Evolutionary conservation across 2,888 invertebrate genomes (phyloP).

Genomic region (Scrobipalpa atriplicella): DNA sequence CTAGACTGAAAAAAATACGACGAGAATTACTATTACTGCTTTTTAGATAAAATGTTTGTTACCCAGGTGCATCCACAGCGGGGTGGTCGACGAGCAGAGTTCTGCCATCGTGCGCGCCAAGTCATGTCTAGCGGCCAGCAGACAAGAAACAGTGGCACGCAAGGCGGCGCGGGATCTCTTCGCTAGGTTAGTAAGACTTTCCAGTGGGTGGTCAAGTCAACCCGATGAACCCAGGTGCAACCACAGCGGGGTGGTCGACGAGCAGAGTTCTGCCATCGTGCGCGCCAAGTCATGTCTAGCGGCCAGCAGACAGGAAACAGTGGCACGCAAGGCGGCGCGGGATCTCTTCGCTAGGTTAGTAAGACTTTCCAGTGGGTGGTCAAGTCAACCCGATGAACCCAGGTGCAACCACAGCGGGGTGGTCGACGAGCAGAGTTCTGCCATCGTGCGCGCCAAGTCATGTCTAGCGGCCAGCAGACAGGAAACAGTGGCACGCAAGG

Average conservation of each 20-base stretch:
- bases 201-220: too few relatives aligned
- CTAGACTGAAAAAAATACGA: too few relatives aligned
- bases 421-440: conserved; percentile 75
- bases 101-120: conserved; percentile 78
- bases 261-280: conserved; percentile 76
- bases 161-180: conserved; percentile 94
- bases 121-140: conserved; percentile 91
- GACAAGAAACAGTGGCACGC: conserved; percentile 93
- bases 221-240: conserved; percentile 86
- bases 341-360: conserved; percentile 91
- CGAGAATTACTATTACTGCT: too few relatives aligned
- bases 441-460: conserved; percentile 80
- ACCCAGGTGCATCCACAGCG: conserved; percentile 86
- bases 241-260: conserved; percentile 82
- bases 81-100: conserved; percentile 78
- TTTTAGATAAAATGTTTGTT: not conserved
- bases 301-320: conserved; percentile 93
- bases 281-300: conserved; percentile 87
- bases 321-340: conserved; percentile 93
- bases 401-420: conserved; percentile 87
- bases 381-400: too few relatives aligned
- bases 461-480: conserved; percentile 93
- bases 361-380: too few relatives aligned
- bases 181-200: conserved; percentile 83
- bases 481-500: conserved; percentile 93